Evolutionary conservation across 1,140 invertebrate genomes (phyloP), one percentile per base, ranked within the genome.

Genomic region (Hermatobates lingyangjiaoensis): DNA sequence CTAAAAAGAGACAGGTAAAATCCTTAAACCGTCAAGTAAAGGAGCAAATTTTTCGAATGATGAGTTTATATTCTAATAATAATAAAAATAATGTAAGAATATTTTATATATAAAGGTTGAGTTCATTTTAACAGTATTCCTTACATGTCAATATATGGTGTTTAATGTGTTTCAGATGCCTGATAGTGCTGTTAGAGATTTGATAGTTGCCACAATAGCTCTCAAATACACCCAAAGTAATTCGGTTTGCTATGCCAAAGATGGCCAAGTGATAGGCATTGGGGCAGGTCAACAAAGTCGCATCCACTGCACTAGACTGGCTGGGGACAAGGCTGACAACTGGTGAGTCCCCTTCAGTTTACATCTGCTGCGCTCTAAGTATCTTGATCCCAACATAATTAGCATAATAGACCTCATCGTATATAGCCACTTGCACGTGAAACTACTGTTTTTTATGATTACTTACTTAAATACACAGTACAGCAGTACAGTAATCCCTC

Each of bases 161-260:
- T 30, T 25, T 54, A 25, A 51, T 44, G 27, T 53, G 18, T 59
- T 64, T 27, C 61, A 77, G 66, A 55, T 98, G 3, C 73, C 85
- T 0, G 75, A 82, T 34, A 67, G 66, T 38, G 91, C 87, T 15
- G 61, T 92, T 2, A 73, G 90, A 48, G 93, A 98, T 71, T 69
- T 98, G 14, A 88, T 94, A 45, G 87, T 98, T 0, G 94, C 94
- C 0, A 94, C 89, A 0, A 93, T 97, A 56, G 87, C 92, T 4
- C 69, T 98, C 0, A 98, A 98, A 66, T 98, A 96, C 62, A 97
- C 94, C 0, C 95, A 98, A 66, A 97, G 90, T 55, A 96, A 97
- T 63, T 93, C 88, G 2, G 91, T 97, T 0, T 95, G 90, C 63
- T 95, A 86, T 62, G 90, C 85, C 3, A 79, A 77, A 59, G 75